Evolutionary conservation across 1,140 invertebrate species (phyloP), one percentile per base, ranked within the genome.

Genomic region (Saccostrea glomerata): DNA sequence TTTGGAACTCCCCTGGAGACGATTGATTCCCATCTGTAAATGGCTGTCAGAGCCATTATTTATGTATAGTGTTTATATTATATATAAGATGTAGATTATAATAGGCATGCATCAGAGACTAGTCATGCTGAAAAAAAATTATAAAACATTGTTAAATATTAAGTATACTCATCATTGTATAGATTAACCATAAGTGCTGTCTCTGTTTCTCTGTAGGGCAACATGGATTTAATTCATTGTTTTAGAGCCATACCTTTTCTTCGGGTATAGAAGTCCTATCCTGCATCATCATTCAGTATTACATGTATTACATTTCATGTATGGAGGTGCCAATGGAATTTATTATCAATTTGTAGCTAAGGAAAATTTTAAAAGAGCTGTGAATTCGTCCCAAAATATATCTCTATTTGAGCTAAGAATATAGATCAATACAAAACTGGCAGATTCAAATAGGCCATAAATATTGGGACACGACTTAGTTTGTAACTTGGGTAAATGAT

Each of bases 161-260:
- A 77, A 2, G 70, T 77, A 77, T 77, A 77, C 70, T 77, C 70
- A 77, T 11, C 70, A 77, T 77, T 77, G 70, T 77, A 30, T 30
- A 77, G 25, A 77, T 36, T 30, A 25, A 15, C 30, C 25, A 12
- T 66, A n/a, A 66, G 20, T 77, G 30, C 70, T 77, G 70, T 77
- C 70, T 77, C 70, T 12, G 9, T 36, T 77, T 36, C 70, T 77
- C 11, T 77, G 25, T 77, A 63, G 66, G 70, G 70, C 70, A 17
- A 77, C 30, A 25, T 77, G 23, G 25, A 77, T 63, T 63, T n/a
- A 17, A 63, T 17, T 63, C 15, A 20, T 20, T n/a, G 6, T 63
- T 63, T 20, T n/a, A 20, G 58, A 20, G 17, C 58, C n/a, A 5
- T 6, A 63, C 17, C n/a, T 63, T n/a, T 63, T 20, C n/a, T n/a